phyloP scores from a whole-genome alignment of 2,797 vertebrate genomes.

The Carapus acus region DNA sequence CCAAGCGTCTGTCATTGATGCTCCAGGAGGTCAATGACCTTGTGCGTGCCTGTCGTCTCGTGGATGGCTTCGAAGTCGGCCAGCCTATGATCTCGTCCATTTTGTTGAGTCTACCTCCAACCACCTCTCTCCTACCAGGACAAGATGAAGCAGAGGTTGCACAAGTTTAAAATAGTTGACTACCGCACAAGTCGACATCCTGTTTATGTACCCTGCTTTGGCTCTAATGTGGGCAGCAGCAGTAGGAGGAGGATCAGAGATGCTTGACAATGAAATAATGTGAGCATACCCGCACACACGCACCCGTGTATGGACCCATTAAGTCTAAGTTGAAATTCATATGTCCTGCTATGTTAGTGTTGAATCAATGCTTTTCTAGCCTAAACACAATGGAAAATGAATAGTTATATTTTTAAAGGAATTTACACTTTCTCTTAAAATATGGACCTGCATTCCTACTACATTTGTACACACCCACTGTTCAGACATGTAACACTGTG shows the following conservation, averaged over 20 bases:
- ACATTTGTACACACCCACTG: too few relatives aligned
- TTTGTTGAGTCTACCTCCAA: conserved; percentile 67
- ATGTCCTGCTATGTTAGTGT: too few relatives aligned
- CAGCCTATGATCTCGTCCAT: conserved; percentile 58
- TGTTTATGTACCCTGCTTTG: conserved; percentile 66
- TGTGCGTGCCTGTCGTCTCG: conserved; percentile 50
- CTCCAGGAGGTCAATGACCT: conserved; percentile 50
- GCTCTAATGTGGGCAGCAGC: conserved; percentile 59
- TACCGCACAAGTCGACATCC: conserved; percentile 64
- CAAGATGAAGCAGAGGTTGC: conserved; percentile 50
- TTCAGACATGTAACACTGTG: too few relatives aligned
- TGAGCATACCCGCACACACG: conserved; percentile 30
- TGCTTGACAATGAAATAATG: conserved; percentile 60
- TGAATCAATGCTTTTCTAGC: too few relatives aligned
- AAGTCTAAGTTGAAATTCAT: too few relatives aligned
- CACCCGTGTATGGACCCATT: not conserved
- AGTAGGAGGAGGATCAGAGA: conserved; percentile 39
- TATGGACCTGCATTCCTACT: too few relatives aligned
- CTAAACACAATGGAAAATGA: too few relatives aligned
- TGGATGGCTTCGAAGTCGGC: conserved; percentile 48
- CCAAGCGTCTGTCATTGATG: conserved; percentile 29
- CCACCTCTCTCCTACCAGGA: conserved; percentile 35
- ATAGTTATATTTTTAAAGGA: too few relatives aligned
- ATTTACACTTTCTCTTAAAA: too few relatives aligned
- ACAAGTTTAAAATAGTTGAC: conserved; percentile 63